A percentile compares a stretch with the other conserved stretches of the same genome.
phyloP scores from a whole-genome alignment of 2,888 invertebrate species.

The Melanostoma scalare region DNA sequence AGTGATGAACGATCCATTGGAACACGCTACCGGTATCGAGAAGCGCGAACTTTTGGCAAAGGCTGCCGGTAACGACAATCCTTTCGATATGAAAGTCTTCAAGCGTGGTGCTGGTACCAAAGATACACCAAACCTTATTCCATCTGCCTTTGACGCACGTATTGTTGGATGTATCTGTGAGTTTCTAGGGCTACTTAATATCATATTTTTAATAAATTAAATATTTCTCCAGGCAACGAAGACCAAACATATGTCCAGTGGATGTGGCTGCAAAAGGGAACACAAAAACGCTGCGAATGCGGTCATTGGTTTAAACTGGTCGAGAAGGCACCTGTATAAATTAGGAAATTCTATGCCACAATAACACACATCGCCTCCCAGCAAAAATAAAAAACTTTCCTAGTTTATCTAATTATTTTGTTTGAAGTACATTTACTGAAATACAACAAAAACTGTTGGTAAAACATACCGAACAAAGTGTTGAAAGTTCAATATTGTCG shows the following conservation, averaged over 20 bases:
- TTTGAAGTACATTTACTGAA: conserved; percentile 62
- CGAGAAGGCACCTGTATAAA: conserved; percentile 89
- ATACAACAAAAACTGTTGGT: conserved; percentile 55
- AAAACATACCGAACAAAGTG: conserved; percentile 11
- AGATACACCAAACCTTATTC: conserved; percentile 93
- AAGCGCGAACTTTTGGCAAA: conserved; percentile 94
- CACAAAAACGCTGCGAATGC: conserved; percentile 95
- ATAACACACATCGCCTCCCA: conserved; percentile 53
- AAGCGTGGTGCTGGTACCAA: conserved; percentile 92
- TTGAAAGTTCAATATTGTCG: too few relatives aligned
- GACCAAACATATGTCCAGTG: conserved; percentile 94
- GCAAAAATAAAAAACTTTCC: conserved; percentile 52
- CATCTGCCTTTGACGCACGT: conserved; percentile 94
- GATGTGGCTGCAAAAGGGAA: conserved; percentile 97
- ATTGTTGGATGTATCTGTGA: conserved; percentile 96
- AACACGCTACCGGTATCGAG: conserved; percentile 96
- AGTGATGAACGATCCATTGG: conserved; percentile 94
- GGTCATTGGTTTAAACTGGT: conserved; percentile 98
- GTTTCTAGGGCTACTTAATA: conserved; percentile 75
- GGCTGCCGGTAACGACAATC: conserved; percentile 93
- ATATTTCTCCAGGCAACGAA: conserved; percentile 87
- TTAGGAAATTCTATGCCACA: conserved; percentile 34
- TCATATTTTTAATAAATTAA: neutral
- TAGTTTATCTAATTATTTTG: conserved; percentile 66
- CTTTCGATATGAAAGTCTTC: conserved; percentile 91